Conservation (phyloP, 2,113 vertebrate genomes). For the Excalfactoria chinensis region DNA sequence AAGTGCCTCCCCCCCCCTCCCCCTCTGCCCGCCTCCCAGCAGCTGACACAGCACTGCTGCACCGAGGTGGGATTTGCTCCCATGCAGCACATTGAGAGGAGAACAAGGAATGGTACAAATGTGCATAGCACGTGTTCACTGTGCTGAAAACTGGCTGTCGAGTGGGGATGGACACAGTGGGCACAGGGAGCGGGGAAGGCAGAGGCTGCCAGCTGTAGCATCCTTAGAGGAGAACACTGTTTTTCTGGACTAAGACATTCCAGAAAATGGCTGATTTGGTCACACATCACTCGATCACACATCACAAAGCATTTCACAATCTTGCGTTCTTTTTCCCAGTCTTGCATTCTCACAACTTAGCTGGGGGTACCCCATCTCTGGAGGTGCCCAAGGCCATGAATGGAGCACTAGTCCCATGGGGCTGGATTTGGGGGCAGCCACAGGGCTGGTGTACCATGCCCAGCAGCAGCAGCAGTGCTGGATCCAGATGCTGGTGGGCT, state of each 20-base stretch:
- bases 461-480: fast-evolving
- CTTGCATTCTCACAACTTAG: background rate
- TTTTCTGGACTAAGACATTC: background rate
- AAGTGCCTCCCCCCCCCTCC: fast-evolving
- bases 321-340: too few relatives aligned
- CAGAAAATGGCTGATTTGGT: background rate
- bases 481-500: background rate
- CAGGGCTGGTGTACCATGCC: background rate
- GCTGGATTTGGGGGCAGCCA: background rate
- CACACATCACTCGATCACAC: fast-evolving
- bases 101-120: background rate
- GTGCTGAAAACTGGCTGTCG: background rate
- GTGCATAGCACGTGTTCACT: fast-evolving
- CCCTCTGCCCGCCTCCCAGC: fast-evolving
- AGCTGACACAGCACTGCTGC: background rate
- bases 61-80: background rate
- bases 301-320: background rate
- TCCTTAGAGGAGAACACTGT: fast-evolving
- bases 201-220: background rate
- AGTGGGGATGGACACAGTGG: background rate
- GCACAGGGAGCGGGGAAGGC: background rate
- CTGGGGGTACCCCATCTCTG: too few relatives aligned
- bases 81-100: fast-evolving
- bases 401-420: background rate
- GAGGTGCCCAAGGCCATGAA: too few relatives aligned